These are phyloP conservation scores for Odontothrips loti DNA, from an alignment of 2,888 invertebrate species.

Conservation along the genomic window DNA sequence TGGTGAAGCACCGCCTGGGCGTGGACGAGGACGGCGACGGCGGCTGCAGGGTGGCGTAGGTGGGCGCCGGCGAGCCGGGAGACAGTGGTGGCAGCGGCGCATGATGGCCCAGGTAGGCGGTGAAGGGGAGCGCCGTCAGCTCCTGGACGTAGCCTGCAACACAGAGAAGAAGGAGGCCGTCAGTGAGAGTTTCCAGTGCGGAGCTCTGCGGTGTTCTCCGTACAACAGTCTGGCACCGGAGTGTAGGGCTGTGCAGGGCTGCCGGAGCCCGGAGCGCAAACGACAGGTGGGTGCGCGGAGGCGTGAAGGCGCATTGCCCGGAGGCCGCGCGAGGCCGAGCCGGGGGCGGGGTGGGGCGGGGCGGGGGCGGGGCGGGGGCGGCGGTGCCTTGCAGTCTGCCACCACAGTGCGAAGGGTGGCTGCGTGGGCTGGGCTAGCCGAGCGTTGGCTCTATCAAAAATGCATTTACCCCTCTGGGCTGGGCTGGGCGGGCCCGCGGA, in stretches of 20 bases:
- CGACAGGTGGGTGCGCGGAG: slow-evolving; percentile 12
- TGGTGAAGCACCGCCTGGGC: slow-evolving; percentile 63
- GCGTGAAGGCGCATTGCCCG: not conserved
- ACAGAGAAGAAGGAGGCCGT: slow-evolving; percentile 33
- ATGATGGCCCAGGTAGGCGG: slow-evolving; percentile 39
- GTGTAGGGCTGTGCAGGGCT: not conserved
- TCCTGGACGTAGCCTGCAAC: slow-evolving; percentile 72
- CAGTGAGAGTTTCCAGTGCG: not conserved
- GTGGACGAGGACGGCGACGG: slow-evolving; percentile 65
- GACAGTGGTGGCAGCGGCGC: slow-evolving; percentile 39
- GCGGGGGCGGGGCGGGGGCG: not conserved
- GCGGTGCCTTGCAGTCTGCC: no score
- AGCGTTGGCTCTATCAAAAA: not conserved
- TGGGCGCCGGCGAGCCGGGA: slow-evolving; percentile 47
- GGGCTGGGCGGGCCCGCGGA: not conserved
- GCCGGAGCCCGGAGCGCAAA: no score
- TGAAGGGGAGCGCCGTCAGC: slow-evolving; percentile 46
- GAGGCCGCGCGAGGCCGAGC: not conserved
- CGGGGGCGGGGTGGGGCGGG: not conserved
- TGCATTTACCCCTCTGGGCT: slow-evolving; percentile 3
- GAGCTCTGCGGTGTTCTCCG: no score
- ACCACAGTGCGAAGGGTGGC: not conserved
- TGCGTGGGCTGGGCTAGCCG: not conserved
- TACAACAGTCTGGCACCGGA: not conserved
- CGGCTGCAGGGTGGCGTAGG: slow-evolving; percentile 35